Evolutionary conservation across 2,797 vertebrate genomes (phyloP).

Genomic region (Silurus aristotelis): DNA sequence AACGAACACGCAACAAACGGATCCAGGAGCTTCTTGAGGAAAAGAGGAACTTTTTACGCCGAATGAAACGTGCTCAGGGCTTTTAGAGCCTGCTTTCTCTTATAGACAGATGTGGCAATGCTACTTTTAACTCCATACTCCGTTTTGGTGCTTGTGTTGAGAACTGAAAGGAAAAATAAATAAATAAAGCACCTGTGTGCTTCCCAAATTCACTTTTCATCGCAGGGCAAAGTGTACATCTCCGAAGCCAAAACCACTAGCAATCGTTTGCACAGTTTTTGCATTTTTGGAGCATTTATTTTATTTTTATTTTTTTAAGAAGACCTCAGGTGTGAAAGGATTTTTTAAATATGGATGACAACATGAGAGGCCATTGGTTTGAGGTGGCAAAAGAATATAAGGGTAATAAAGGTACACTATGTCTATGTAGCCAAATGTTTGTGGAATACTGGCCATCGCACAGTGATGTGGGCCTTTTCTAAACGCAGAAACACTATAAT

Average conservation of each 20-base stretch:
- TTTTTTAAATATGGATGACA: background rate
- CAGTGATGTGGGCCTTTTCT: background rate
- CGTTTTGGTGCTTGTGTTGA: slow-evolving; percentile 53
- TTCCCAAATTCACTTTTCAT: slow-evolving; percentile 42
- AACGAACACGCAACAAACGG: slow-evolving; percentile 91
- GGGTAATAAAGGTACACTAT: background rate
- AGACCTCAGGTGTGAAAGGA: slow-evolving; percentile 56
- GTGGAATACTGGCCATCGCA: background rate
- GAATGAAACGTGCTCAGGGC: slow-evolving; percentile 77
- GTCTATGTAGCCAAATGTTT: background rate
- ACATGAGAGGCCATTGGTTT: background rate
- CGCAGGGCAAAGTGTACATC: slow-evolving; percentile 54
- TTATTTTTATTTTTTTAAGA: slow-evolving; percentile 22
- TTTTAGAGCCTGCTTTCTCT: slow-evolving; percentile 69
- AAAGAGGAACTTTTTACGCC: slow-evolving; percentile 81
- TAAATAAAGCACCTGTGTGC: slow-evolving; percentile 18
- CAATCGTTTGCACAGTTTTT: slow-evolving; percentile 67
- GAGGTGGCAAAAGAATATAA: background rate
- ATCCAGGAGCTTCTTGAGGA: slow-evolving; percentile 94
- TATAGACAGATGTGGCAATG: slow-evolving; percentile 64
- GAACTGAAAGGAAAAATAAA: slow-evolving; percentile 40
- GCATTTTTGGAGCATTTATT: slow-evolving; percentile 36
- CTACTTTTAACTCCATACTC: slow-evolving; percentile 46
- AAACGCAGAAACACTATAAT: background rate
- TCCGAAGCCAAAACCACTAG: slow-evolving; percentile 54